phyloP scores from a whole-genome alignment of 2,888 invertebrate species.

The Cephus spinipes region DNA sequence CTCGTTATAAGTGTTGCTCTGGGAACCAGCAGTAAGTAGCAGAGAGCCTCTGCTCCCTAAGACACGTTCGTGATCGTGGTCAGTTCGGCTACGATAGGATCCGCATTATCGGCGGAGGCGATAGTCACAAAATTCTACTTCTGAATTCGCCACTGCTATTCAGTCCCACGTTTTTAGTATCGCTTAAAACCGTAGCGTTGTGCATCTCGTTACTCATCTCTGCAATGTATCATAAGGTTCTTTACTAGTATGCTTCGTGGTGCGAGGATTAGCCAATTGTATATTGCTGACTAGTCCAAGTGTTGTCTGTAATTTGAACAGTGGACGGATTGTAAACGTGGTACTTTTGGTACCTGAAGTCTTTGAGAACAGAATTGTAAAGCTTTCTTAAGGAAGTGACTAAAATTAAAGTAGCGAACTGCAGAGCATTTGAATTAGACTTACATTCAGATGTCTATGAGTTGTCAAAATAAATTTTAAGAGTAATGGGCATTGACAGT shows the following conservation, averaged over 20 bases:
- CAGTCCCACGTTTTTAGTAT: too few species aligned
- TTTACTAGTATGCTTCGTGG: background rate
- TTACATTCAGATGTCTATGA: background rate
- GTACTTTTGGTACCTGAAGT: background rate
- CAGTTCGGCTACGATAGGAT: too few species aligned
- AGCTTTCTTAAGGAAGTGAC: background rate
- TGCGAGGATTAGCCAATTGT: background rate
- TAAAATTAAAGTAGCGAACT: background rate
- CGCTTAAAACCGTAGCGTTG: too few species aligned
- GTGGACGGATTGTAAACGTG: background rate
- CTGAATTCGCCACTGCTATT: too few species aligned
- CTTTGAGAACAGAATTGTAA: background rate
- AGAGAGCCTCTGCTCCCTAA: too few species aligned
- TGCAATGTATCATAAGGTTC: background rate
- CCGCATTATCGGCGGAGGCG: too few species aligned
- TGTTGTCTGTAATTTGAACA: background rate
- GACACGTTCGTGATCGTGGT: too few species aligned
- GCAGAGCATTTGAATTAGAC: background rate
- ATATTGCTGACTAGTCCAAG: background rate
- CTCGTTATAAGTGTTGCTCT: too few species aligned
- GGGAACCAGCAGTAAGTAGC: too few species aligned
- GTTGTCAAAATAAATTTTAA: background rate
- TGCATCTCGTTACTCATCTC: too few species aligned
- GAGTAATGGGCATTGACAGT: conserved; percentile 59
- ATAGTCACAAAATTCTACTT: too few species aligned